A percentile compares a stretch with the other conserved stretches of the same genome.
Conservation (phyloP, 1,140 invertebrate genomes). For the Leguminivora glycinivorella region DNA sequence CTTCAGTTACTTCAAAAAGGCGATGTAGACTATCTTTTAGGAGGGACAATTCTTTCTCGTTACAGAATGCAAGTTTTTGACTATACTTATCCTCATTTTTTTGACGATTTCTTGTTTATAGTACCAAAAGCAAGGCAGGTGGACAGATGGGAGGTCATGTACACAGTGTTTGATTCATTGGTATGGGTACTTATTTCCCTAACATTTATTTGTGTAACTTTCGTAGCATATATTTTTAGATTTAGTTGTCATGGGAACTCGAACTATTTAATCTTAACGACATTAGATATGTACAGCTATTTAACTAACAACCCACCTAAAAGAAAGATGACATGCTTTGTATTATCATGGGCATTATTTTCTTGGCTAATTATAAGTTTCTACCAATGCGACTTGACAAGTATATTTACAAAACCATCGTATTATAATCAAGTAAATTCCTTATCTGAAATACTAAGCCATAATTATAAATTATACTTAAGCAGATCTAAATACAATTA, state of each 20-base stretch:
- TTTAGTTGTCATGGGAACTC: not conserved
- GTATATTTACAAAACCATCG: conserved; percentile 6
- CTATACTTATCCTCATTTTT: conserved; percentile 5
- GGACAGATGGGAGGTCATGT: conserved; percentile 13
- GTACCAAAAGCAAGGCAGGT: conserved; percentile 16
- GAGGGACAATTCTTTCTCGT: not conserved
- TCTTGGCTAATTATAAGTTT: conserved; percentile 14
- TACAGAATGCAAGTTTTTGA: conserved; percentile 21
- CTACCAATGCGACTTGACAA: conserved; percentile 13
- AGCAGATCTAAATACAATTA: conserved; percentile 8
- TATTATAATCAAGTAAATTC: not conserved
- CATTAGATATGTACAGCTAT: not conserved
- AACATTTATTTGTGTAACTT: not conserved
- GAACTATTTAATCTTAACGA: not conserved
- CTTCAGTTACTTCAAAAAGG: not conserved
- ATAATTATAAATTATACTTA: not conserved
- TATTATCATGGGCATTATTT: conserved; percentile 13
- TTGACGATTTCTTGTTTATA: conserved; percentile 5
- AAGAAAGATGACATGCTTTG: not conserved
- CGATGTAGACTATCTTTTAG: not conserved
- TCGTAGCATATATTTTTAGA: not conserved
- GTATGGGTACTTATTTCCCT: conserved; percentile 1
- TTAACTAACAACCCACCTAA: not conserved
- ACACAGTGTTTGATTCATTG: not conserved
- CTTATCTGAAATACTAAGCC: not conserved